A percentile compares a stretch with the other conserved stretches of the same genome.
These are phyloP conservation scores for Myotis brandtii DNA, from an alignment of 2,113 vertebrate genomes.

Conservation along the genomic window DNA sequence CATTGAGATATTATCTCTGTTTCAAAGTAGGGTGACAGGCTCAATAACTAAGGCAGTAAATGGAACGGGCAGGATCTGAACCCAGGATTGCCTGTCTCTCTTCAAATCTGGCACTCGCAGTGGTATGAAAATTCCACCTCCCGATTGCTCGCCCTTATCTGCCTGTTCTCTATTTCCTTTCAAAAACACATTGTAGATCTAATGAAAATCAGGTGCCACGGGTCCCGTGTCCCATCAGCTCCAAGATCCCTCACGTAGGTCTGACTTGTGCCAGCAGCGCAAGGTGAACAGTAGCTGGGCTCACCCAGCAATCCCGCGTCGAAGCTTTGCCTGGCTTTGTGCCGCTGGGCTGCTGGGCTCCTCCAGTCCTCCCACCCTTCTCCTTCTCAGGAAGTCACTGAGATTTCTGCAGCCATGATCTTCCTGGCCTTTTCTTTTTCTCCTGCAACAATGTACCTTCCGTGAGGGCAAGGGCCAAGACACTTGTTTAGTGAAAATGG, in stretches of 20 bases:
- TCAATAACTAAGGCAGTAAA: neutral
- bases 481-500: neutral
- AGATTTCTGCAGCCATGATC: neutral
- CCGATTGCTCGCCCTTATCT: neutral
- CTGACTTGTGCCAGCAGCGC: neutral
- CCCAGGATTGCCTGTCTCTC: neutral
- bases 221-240: neutral
- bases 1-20: neutral
- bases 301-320: neutral
- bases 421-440: neutral
- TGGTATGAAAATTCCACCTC: neutral
- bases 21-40: neutral
- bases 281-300: neutral
- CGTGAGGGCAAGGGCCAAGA: neutral
- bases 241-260: neutral
- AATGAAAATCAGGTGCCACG: neutral
- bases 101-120: neutral
- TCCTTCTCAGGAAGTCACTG: neutral
- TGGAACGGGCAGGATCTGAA: neutral
- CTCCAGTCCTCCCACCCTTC: neutral
- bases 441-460: neutral
- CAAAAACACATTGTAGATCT: neutral
- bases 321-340: neutral
- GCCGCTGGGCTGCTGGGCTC: neutral
- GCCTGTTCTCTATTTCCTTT: neutral